phyloP scores from a whole-genome alignment of 2,797 vertebrate genomes.

The Rousettus madagascariensis region DNA sequence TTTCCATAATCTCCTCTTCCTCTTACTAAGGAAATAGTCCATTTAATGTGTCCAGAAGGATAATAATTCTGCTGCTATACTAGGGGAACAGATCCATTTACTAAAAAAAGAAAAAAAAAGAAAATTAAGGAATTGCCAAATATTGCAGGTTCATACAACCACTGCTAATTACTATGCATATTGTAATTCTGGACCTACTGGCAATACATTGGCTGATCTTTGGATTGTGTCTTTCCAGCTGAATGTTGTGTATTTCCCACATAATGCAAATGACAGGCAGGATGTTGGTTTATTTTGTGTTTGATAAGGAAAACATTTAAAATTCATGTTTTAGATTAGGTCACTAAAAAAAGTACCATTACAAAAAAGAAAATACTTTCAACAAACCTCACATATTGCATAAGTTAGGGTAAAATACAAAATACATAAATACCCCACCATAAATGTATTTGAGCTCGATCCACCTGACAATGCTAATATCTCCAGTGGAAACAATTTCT shows the following conservation, averaged over 20 bases:
- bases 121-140: slow-evolving; percentile 41
- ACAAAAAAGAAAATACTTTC: slow-evolving; percentile 36
- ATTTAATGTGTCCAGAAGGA: slow-evolving; percentile 50
- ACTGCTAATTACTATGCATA: slow-evolving; percentile 36
- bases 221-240: slow-evolving; percentile 11
- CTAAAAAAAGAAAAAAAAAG: background rate
- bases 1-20: slow-evolving; percentile 45
- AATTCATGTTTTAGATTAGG: slow-evolving; percentile 49
- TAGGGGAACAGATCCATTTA: slow-evolving; percentile 41
- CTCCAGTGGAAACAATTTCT: background rate
- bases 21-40: slow-evolving; percentile 51
- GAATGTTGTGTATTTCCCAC: slow-evolving; percentile 54
- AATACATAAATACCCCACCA: background rate
- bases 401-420: background rate
- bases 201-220: background rate
- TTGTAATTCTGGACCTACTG: slow-evolving; percentile 51
- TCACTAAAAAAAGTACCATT: background rate
- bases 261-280: slow-evolving; percentile 34
- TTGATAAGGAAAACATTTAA: slow-evolving; percentile 46
- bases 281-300: background rate
- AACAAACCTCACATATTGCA: background rate
- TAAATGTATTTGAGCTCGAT: background rate
- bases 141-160: background rate
- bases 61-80: background rate
- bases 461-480: background rate